Evolutionary conservation across 1,140 invertebrate species (phyloP).

Genomic region (Musca domestica): DNA sequence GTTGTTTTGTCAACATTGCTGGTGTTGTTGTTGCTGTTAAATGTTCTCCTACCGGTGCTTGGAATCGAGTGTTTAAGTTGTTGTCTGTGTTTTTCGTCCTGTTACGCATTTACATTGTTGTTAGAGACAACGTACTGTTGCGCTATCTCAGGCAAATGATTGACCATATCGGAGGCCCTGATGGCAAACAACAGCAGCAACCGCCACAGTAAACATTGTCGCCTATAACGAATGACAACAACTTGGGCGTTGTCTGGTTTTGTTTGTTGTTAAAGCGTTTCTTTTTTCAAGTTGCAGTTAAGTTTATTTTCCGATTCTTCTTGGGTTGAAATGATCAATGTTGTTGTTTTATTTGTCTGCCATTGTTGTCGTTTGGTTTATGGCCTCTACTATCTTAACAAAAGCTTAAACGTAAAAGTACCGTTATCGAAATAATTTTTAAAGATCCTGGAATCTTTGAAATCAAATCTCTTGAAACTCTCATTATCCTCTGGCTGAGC

Average conservation of each 20-base stretch:
- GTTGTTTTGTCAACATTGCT: too few relatives aligned
- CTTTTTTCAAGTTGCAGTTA: neutral
- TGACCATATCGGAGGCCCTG: too few relatives aligned
- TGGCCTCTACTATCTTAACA: neutral
- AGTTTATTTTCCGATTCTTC: too few relatives aligned
- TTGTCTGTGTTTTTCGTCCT: neutral
- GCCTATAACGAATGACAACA: neutral
- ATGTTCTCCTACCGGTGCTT: neutral
- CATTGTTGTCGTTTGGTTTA: too few relatives aligned
- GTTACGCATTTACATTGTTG: neutral
- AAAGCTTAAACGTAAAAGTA: neutral
- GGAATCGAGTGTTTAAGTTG: neutral
- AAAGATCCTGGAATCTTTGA: slow-evolving; percentile 12
- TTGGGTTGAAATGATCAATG: too few relatives aligned
- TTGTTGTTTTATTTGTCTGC: too few relatives aligned
- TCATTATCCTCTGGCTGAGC: too few relatives aligned
- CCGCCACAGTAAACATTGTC: neutral
- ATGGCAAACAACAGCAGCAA: neutral
- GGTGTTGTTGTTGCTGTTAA: too few relatives aligned
- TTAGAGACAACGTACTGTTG: neutral
- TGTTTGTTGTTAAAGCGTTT: slow-evolving; percentile 4
- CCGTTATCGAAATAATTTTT: slow-evolving; percentile 8
- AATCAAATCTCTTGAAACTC: slow-evolving; percentile 16
- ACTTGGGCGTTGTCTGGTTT: slow-evolving; percentile 5
- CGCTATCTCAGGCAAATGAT: too few relatives aligned